A percentile compares a stretch with the other conserved stretches of the same genome.
Conservation (phyloP, 2,113 vertebrate species). For the Trematomus loennbergii region DNA sequence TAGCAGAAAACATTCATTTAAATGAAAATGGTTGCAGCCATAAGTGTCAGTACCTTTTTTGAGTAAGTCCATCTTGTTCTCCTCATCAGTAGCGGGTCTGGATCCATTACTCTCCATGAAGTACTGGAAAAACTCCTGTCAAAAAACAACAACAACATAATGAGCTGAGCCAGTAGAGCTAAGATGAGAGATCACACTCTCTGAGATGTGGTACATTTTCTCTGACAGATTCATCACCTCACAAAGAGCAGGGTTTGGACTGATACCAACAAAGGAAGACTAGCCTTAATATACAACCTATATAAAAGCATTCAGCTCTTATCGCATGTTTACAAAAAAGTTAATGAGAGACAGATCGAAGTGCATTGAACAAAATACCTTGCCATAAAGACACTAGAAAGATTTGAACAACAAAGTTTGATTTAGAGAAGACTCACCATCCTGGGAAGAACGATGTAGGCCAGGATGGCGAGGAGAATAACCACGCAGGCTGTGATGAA, state of each 20-base stretch:
- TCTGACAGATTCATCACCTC: neutral
- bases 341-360: neutral
- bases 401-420: neutral
- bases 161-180: neutral
- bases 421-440: conserved; percentile 83
- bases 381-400: neutral
- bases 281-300: neutral
- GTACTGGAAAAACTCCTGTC: conserved; percentile 93
- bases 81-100: conserved; percentile 80
- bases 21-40: too few relatives aligned
- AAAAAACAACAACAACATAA: conserved; percentile 6
- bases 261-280: neutral
- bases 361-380: neutral
- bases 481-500: conserved; percentile 93
- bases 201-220: neutral
- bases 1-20: too few relatives aligned
- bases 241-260: neutral
- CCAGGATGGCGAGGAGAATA: conserved; percentile 88
- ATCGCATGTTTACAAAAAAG: neutral
- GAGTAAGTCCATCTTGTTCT: conserved; percentile 92
- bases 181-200: neutral
- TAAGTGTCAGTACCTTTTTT: conserved; percentile 85
- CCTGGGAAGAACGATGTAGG: conserved; percentile 88
- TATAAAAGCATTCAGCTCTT: neutral
- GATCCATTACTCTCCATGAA: conserved; percentile 84